A percentile compares a stretch with the other conserved stretches of the same genome.
These are phyloP conservation scores for Unio pictorum DNA, from an alignment of 2,888 invertebrate species.

Conservation along the genomic window DNA sequence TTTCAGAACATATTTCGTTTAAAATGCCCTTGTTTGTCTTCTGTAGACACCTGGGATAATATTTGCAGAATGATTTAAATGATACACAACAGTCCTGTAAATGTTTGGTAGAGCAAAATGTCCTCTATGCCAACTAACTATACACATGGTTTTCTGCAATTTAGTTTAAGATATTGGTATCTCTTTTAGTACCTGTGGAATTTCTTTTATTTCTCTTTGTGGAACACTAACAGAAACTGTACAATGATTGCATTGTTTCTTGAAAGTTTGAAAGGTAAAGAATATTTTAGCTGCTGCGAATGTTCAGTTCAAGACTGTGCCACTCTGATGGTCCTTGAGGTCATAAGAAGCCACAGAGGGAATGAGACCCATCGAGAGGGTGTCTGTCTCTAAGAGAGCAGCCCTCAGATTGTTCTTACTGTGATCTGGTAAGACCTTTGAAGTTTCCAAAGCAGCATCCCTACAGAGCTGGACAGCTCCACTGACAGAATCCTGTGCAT, in stretches of 20 bases:
- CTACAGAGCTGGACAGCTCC: too few relatives aligned
- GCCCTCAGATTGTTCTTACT: too few relatives aligned
- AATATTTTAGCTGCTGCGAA: not conserved
- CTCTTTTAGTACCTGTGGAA: constrained; percentile 2
- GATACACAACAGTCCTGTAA: constrained; percentile 5
- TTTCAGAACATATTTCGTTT: too few relatives aligned
- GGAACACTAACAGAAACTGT: constrained; percentile 5
- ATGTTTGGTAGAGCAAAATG: not conserved
- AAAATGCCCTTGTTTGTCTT: too few relatives aligned
- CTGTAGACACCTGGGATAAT: not conserved
- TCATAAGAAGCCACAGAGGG: too few relatives aligned
- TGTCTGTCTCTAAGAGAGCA: too few relatives aligned
- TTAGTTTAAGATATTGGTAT: not conserved
- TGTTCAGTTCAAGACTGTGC: not conserved
- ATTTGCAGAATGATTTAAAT: constrained; percentile 8
- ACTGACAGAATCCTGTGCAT: too few relatives aligned
- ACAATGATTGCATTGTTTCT: constrained; percentile 1
- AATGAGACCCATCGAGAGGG: too few relatives aligned
- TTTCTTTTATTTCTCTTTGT: constrained; percentile 2
- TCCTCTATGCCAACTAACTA: constrained; percentile 3
- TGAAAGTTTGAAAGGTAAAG: constrained; percentile 5
- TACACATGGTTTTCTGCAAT: constrained; percentile 3
- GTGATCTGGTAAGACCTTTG: too few relatives aligned
- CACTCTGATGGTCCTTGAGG: too few relatives aligned
- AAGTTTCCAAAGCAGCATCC: too few relatives aligned